Base-by-base conservation (phyloP, 2,888 invertebrate genomes). In the Mimas tiliae region DNA sequence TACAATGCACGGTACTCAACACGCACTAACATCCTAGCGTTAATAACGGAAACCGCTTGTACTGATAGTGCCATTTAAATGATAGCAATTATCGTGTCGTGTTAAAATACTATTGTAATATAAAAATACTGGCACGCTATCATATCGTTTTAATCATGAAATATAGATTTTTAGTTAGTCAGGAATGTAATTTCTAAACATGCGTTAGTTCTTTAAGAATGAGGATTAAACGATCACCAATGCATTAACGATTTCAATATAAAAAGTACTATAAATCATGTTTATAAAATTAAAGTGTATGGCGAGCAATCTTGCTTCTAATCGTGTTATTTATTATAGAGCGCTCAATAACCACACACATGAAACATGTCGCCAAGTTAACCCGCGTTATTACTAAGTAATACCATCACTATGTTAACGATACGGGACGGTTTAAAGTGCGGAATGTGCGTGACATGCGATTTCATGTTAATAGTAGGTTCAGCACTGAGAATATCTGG, bases 401-500 rank as follows among this genome's bases (percentile, higher is more conserved):
- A 82, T 79, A 74, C 75, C 73, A 78, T 75, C 71, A 66, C 69
- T 55, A 74, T 71, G 80, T 82, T 82, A 84, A 79, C 78, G 76
- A 73, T 74, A 77, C 76, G 74, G 77, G 81, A 78, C 76, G 79
- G 75, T 86, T 85, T 82, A 84, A 86, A 84, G 78, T 78, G 74
- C 73, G 82, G 76, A 82, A 84, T 80, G 84, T 84, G 84, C 82
- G 85, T 83, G 87, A 85, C 87, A 83, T 71, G 80, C 78, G 80
- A 82, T 83, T 88, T 88, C 84, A 88, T 84, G 86, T 89, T 90
- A 89, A 87, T 87, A 87, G 87, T 80, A 78, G 79, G 75, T 75
- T 78, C 79, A 82, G 82, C 75, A 80, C 83, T 85, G 84, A 85
- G 85, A 84, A 86, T 90, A 88, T 89, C 89, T 89, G 89, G 87